Percentiles rank a stretch among this genome's conserved stretches.
phyloP scores from a whole-genome alignment of 2,797 vertebrate species.

The Tamandua tetradactyla region DNA sequence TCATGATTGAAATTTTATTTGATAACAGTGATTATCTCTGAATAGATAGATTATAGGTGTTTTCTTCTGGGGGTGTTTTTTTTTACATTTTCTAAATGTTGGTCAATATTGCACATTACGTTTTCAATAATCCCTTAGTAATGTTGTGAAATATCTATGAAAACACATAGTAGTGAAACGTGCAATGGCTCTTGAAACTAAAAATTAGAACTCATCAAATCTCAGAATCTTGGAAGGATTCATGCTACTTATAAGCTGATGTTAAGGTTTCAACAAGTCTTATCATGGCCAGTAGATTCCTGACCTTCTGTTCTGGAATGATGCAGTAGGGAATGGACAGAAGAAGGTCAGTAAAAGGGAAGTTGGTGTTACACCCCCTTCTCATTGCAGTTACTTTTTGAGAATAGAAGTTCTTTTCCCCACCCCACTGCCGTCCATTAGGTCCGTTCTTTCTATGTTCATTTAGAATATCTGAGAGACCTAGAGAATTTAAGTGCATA shows the following conservation, averaged over 20 bases:
- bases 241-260: slow-evolving; percentile 78
- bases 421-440: not conserved
- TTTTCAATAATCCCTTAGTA: slow-evolving; percentile 28
- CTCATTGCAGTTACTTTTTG: slow-evolving; percentile 36
- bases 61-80: not conserved
- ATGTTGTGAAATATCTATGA: slow-evolving; percentile 57
- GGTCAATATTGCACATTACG: not conserved
- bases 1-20: slow-evolving; percentile 30
- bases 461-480: not conserved
- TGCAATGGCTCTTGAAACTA: slow-evolving; percentile 70
- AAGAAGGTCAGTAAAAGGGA: slow-evolving; percentile 43
- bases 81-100: slow-evolving; percentile 40
- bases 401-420: slow-evolving; percentile 51
- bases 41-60: not conserved
- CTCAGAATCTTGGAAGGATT: slow-evolving; percentile 73
- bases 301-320: slow-evolving; percentile 68
- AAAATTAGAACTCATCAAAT: slow-evolving; percentile 72
- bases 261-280: slow-evolving; percentile 68
- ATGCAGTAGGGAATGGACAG: slow-evolving; percentile 55
- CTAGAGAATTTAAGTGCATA: not conserved
- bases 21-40: not conserved
- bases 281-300: slow-evolving; percentile 67
- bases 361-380: slow-evolving; percentile 45
- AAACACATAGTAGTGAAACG: slow-evolving; percentile 73
- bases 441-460: slow-evolving; percentile 45